A percentile compares a stretch with the other conserved stretches of the same genome.
These are phyloP conservation scores for Gasteruption jaculator DNA, from an alignment of 2,888 invertebrate genomes.

Conservation along the genomic window DNA sequence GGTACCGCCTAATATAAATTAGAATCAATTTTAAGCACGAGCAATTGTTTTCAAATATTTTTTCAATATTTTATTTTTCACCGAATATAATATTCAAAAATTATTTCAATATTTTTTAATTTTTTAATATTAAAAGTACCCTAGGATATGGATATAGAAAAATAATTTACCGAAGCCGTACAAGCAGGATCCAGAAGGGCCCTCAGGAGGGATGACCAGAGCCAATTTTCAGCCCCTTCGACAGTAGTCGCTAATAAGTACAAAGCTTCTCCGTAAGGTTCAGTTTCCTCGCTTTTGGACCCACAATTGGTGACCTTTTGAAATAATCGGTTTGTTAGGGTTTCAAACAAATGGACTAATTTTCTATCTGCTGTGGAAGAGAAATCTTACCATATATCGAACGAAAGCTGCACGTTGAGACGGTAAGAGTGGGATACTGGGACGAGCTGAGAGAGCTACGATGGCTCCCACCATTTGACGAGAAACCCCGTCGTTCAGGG, in stretches of 20 bases:
- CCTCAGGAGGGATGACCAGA: conserved; percentile 42
- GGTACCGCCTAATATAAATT: conserved; percentile 28
- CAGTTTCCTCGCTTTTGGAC: conserved; percentile 32
- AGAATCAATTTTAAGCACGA: conserved; percentile 4
- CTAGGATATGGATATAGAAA: too few relatives aligned
- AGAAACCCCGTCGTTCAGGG: conserved; percentile 36
- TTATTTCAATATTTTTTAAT: too few relatives aligned
- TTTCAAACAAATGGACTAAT: not conserved
- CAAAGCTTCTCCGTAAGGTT: conserved; percentile 41
- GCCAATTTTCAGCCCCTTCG: conserved; percentile 42
- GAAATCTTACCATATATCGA: conserved; percentile 36
- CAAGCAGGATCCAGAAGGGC: conserved; percentile 36
- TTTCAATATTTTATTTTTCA: too few relatives aligned
- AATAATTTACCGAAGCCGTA: conserved; percentile 29
- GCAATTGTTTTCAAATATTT: too few relatives aligned
- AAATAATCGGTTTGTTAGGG: not conserved
- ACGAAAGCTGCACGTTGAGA: conserved; percentile 40
- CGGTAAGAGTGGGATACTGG: conserved; percentile 38
- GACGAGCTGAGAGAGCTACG: conserved; percentile 40
- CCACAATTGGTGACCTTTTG: conserved; percentile 36
- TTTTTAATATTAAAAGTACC: too few relatives aligned
- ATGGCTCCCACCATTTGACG: conserved; percentile 41
- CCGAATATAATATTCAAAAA: too few relatives aligned
- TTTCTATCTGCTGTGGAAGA: not conserved
- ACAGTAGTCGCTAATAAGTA: conserved; percentile 44